phyloP scores from a whole-genome alignment of 2,113 vertebrate genomes.

The Ovis aries region ARS-UI_Ramb_v3.0 NC_056061.1:42644001-42644500 shows the following conservation, averaged over 20 bases:
- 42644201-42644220: background rate
- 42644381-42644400: background rate
- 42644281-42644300: background rate
- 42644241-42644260: background rate
- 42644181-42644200: background rate
- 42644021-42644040: background rate
- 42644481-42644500: background rate
- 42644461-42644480: background rate
- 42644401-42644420: background rate
- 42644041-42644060: background rate
- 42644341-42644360: background rate
- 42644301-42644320: background rate
- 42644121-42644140: background rate
- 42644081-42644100: background rate
- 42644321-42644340: background rate
- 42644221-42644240: background rate
- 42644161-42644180: background rate
- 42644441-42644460: background rate
- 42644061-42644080: background rate
- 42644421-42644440: background rate
- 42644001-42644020: background rate
- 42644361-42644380: background rate
- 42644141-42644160: background rate
- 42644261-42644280: background rate
- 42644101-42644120: background rate